Evolutionary conservation across 1,140 invertebrate species (phyloP).

Genomic region (Drosophila bipectinata): DNA sequence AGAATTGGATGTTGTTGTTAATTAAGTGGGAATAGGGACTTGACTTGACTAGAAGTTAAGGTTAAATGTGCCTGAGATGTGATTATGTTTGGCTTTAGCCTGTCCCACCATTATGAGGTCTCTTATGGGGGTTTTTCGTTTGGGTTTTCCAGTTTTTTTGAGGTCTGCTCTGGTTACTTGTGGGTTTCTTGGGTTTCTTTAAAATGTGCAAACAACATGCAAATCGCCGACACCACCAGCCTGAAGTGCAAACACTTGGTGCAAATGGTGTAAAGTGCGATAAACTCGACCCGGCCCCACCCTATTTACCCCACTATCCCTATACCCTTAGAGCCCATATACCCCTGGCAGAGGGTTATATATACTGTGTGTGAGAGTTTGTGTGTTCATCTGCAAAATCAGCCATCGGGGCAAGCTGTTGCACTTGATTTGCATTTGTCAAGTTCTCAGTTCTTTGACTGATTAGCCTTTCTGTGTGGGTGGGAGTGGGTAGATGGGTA

Average conservation of each 20-base stretch:
- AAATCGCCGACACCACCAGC: slow-evolving; percentile 23
- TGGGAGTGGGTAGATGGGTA: neutral
- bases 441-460: slow-evolving; percentile 43
- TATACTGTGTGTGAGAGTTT: neutral
- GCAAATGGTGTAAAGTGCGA: slow-evolving; percentile 44
- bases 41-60: neutral
- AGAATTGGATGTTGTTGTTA: slow-evolving; percentile 28
- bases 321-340: neutral
- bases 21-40: slow-evolving; percentile 35
- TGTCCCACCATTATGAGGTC: slow-evolving; percentile 10
- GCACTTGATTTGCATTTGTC: slow-evolving; percentile 50
- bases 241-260: slow-evolving; percentile 31
- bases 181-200: slow-evolving; percentile 24
- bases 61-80: neutral
- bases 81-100: too few species aligned
- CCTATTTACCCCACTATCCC: slow-evolving; percentile 2
- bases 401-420: slow-evolving; percentile 33
- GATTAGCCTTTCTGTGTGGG: slow-evolving; percentile 21
- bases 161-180: slow-evolving; percentile 14
- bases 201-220: slow-evolving; percentile 50
- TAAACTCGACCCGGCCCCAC: slow-evolving; percentile 14
- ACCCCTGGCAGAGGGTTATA: neutral
- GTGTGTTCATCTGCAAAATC: slow-evolving; percentile 15
- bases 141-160: neutral
- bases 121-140: slow-evolving; percentile 10